A percentile compares a stretch with the other conserved stretches of the same genome.
Evolutionary conservation across 1,140 invertebrate species (phyloP).

Genomic region (Cecropterus lyciades): DNA sequence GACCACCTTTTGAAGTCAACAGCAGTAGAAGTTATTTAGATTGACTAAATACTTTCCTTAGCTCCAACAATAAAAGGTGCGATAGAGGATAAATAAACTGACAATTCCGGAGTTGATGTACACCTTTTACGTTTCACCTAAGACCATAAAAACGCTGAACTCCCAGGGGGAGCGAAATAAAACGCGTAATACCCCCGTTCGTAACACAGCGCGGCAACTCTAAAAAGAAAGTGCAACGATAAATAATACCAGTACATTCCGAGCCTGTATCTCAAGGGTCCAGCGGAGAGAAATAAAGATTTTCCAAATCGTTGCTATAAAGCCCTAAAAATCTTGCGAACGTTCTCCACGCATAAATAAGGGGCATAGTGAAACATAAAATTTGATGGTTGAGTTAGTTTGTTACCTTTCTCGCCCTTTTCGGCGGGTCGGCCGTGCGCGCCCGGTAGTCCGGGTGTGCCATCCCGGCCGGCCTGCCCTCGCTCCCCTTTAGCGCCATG

Average conservation of each 20-base stretch:
- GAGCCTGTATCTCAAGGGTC: conserved; percentile 54
- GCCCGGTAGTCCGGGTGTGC: conserved; percentile 72
- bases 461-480: conserved; percentile 67
- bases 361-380: conserved; percentile 75
- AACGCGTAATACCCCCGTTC: conserved; percentile 33
- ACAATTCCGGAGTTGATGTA: conserved; percentile 10
- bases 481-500: conserved; percentile 75
- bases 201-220: conserved; percentile 36
- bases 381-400: conserved; percentile 78
- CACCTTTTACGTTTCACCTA: conserved; percentile 25
- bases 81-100: conserved; percentile 13
- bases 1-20: too few relatives aligned
- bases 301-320: conserved; percentile 74
- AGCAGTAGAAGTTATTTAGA: too few relatives aligned
- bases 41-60: not conserved
- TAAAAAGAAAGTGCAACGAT: conserved; percentile 62
- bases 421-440: conserved; percentile 81
- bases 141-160: conserved; percentile 29
- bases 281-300: conserved; percentile 68
- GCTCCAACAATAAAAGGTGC: not conserved
- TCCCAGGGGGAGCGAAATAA: conserved; percentile 39
- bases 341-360: conserved; percentile 72
- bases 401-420: conserved; percentile 84
- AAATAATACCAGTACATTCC: conserved; percentile 55
- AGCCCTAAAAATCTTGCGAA: conserved; percentile 67